Evolutionary conservation across 2,888 invertebrate species (phyloP).

Genomic region (Drosophila greeni): DNA sequence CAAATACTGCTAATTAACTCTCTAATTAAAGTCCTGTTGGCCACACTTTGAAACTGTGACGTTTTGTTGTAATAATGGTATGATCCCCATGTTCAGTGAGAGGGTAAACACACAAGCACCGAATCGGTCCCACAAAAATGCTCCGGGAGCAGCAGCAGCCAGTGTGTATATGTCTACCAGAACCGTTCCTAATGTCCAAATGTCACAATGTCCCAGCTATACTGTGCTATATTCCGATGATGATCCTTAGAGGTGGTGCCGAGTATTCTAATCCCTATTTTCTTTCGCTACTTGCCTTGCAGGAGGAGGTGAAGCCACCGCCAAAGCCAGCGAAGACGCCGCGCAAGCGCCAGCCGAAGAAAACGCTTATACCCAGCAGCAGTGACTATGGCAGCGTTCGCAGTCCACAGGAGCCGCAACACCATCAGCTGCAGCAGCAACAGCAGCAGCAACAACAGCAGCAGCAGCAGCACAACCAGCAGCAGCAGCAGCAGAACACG

Average conservation of each 20-base stretch:
- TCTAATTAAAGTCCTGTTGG: constrained; percentile 53
- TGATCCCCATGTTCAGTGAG: constrained; percentile 19
- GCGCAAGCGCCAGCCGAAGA: constrained; percentile 78
- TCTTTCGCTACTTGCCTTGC: constrained; percentile 42
- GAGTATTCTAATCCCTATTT: constrained; percentile 24
- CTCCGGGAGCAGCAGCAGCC: constrained; percentile 25
- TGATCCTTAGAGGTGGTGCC: not conserved
- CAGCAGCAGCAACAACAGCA: constrained; percentile 70
- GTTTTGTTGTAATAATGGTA: constrained; percentile 55
- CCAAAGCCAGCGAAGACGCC: constrained; percentile 77
- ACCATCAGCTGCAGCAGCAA: constrained; percentile 71
- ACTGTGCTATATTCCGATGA: constrained; percentile 15
- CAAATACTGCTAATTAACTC: constrained; percentile 22
- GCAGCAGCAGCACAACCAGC: constrained; percentile 80
- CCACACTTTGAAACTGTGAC: constrained; percentile 77
- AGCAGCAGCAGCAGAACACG: constrained; percentile 78
- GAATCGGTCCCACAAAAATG: constrained; percentile 8
- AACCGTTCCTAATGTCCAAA: constrained; percentile 20
- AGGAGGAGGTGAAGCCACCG: constrained; percentile 75
- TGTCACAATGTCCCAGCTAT: constrained; percentile 22
- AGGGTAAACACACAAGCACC: constrained; percentile 22
- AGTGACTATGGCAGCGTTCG: constrained; percentile 72
- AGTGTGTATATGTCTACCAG: constrained; percentile 27
- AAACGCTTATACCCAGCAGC: constrained; percentile 71
- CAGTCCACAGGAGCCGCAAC: constrained; percentile 73